These are phyloP conservation scores for Heliconius hewitsoni DNA, from an alignment of 1,140 invertebrate genomes.

Conservation along the genomic window DNA sequence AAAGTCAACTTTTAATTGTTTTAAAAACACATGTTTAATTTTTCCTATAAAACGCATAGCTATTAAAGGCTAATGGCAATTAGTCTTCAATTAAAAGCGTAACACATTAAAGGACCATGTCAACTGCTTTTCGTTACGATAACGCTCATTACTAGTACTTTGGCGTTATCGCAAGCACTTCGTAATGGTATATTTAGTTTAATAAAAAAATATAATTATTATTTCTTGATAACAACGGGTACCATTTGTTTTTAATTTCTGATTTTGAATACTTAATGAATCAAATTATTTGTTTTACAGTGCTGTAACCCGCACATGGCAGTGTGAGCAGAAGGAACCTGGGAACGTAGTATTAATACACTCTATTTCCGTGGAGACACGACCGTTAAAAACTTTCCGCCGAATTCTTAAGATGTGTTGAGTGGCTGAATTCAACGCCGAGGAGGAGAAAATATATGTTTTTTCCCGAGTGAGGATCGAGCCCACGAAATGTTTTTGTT, in stretches of 20 bases:
- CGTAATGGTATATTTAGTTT: background rate
- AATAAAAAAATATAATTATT: background rate
- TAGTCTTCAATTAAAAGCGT: background rate
- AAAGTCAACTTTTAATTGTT: too few relatives aligned
- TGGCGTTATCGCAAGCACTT: background rate
- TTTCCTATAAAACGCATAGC: background rate
- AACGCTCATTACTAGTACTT: background rate
- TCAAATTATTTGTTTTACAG: background rate
- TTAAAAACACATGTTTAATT: too few relatives aligned
- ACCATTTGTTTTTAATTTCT: background rate
- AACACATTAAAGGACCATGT: background rate
- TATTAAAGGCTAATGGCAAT: background rate
- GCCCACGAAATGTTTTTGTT: too few relatives aligned
- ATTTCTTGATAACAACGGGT: background rate
- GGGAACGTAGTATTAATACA: too few relatives aligned
- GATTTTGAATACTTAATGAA: background rate
- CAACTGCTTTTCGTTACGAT: background rate
- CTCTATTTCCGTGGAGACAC: too few relatives aligned
- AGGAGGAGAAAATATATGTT: too few relatives aligned
- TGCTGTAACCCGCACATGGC: too few relatives aligned
- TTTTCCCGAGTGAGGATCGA: too few relatives aligned
- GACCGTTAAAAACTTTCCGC: too few relatives aligned
- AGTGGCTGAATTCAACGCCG: too few relatives aligned
- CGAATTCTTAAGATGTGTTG: too few relatives aligned
- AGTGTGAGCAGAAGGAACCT: too few relatives aligned